Evolutionary conservation across 1,140 invertebrate genomes (phyloP), one percentile per base, ranked within the genome.

Genomic region (Bombus superbus): DNA sequence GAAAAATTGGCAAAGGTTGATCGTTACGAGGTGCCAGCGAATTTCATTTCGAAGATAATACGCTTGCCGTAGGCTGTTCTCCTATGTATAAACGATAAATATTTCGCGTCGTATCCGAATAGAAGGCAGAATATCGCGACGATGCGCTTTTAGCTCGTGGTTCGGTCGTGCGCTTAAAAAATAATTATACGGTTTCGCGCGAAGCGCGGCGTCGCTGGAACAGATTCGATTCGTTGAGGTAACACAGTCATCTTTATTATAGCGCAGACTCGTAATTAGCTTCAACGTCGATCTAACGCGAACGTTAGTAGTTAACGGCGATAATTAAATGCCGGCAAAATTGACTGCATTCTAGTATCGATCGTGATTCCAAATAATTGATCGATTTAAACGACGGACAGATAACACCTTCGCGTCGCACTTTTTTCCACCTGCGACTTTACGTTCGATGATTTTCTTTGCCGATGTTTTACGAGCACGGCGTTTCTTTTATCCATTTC

Each of bases 361-460:
- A 83, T 90, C 64, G 71, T 90, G 87, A 90, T 86, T 75, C 66
- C n/a, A 28, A 38, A 57, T 40, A 71, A 78, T 85, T 89, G 79
- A 28, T 2, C 42, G 22, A 68, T 81, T n/a, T 40, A 62, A 40
- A 66, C 57, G 38, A 68, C 64, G 35, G 5, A 42, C 35, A 10
- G 6, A 68, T 32, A 25, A n/a, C 47, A n/a, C 15, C n/a, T 28
- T 18, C 2, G 6, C 13, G 22, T 22, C 11, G 28, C 2, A 22
- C 4, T 25, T 78, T 73, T 84, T 66, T 40, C 44, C 59, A 22
- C n/a, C 3, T 25, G 13, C 35, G 38, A 57, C 69, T 59, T 42
- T 64, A 32, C 15, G 62, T 38, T 66, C 44, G 0, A 22, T n/a
- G 11, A 32, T 40, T 18, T 22, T 35, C 62, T 73, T 73, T 22